A percentile compares a stretch with the other conserved stretches of the same genome.
These are phyloP conservation scores for Sebastes flavidus DNA, from an alignment of 2,797 vertebrate species.

Conservation along the genomic window DNA sequence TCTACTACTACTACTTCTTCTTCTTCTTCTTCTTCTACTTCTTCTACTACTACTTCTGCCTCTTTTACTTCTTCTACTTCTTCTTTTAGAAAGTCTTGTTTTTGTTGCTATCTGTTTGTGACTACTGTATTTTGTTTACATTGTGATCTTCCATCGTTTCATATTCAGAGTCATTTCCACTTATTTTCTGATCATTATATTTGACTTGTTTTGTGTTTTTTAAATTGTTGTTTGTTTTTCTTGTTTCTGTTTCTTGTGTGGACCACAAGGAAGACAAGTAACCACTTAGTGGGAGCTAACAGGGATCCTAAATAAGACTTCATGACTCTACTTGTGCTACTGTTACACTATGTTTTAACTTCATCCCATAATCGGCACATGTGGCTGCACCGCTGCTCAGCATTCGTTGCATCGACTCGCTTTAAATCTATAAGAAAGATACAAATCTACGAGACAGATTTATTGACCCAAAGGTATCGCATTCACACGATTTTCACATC, in stretches of 20 bases:
- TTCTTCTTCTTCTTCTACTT: too few species aligned
- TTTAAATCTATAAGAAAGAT: slow-evolving; percentile 29
- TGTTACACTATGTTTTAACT: background rate
- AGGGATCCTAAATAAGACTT: background rate
- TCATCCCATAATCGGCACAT: background rate
- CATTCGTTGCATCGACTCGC: background rate
- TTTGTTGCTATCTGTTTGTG: too few species aligned
- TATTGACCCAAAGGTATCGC: slow-evolving; percentile 30
- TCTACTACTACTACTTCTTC: rapidly evolving
- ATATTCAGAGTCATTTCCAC: too few species aligned
- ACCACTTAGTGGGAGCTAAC: background rate
- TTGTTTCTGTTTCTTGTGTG: too few species aligned
- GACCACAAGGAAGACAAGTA: too few species aligned
- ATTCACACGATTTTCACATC: slow-evolving; percentile 35
- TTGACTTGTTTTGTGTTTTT: too few species aligned
- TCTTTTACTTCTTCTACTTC: too few species aligned
- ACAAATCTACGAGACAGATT: slow-evolving; percentile 22
- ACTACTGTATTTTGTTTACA: rapidly evolving
- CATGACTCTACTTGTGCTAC: background rate
- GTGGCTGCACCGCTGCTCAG: background rate
- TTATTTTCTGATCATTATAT: too few species aligned
- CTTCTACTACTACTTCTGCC: too few species aligned
- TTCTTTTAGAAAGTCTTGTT: too few species aligned
- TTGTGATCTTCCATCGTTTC: too few species aligned
- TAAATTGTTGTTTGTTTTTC: too few species aligned